phyloP scores from a whole-genome alignment of 2,888 invertebrate genomes.

The Calameuta idolon region DNA sequence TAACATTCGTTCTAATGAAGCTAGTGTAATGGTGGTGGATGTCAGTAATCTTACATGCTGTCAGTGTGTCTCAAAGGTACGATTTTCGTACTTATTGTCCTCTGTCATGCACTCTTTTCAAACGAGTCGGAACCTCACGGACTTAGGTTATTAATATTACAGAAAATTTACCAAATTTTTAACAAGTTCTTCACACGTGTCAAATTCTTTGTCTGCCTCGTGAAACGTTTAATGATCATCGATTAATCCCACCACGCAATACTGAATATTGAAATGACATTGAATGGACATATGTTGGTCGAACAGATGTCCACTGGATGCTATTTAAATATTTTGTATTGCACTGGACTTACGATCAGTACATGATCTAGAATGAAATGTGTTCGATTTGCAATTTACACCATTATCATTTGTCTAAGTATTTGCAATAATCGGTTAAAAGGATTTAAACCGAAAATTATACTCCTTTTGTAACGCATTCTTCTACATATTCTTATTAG shows the following conservation, averaged over 20 bases:
- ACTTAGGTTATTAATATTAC: background rate
- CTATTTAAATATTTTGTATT: too few relatives aligned
- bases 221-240: background rate
- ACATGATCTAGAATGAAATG: too few relatives aligned
- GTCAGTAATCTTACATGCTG: slow-evolving; percentile 29
- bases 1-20: slow-evolving; percentile 36
- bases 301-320: too few relatives aligned
- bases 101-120: slow-evolving; percentile 30
- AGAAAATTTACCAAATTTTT: background rate
- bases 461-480: background rate
- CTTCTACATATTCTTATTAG: background rate
- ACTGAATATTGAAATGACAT: background rate
- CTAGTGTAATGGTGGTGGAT: slow-evolving; percentile 22
- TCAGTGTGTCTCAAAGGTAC: slow-evolving; percentile 25
- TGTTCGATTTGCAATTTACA: too few relatives aligned
- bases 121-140: background rate
- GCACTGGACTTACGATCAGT: background rate
- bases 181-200: background rate
- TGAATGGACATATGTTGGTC: background rate
- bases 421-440: background rate
- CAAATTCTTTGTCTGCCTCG: background rate
- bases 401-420: background rate
- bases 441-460: background rate
- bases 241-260: background rate
- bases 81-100: slow-evolving; percentile 26